Base-by-base conservation (phyloP, 2,113 vertebrate genomes). In the Fregetta grallaria region DNA sequence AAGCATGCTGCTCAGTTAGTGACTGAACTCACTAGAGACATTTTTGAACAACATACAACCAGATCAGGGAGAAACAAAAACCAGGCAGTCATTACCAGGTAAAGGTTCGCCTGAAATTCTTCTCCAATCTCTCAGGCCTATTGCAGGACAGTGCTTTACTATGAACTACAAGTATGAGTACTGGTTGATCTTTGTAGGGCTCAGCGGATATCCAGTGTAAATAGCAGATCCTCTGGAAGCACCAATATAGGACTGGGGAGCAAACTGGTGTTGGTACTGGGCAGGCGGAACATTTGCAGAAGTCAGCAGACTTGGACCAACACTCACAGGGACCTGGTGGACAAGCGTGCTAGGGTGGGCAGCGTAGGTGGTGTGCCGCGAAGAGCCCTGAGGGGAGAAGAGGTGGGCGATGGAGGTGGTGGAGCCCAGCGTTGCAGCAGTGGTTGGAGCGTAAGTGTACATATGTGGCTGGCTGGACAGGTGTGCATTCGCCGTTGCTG, bases 321-420 rank as follows among this genome's bases (percentile, higher is more conserved):
- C 98, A 42, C 98, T 98, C 94, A 98, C 99, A 29, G 99, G 99
- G 94, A 99, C 99, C 94, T 99, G 98, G 96, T 99, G 98, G 65
- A 99, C 98, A 66, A 99, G 98, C 12, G 98, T 98, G 97, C 98
- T 98, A 42, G 98, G 98, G 97, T 97, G 98, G 81, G 99, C 98
- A 62, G 99, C 94, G 42, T 98, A 98, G 12, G 98, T 94, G 90
- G 98, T 47, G 52, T 99, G 99, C 88, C 98, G 98, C 4, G 99
- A 98, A 2, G 98, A 98, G 83, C 98, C 98, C 50, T 98, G 98
- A 49, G 98, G 98, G 94, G 98, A 98, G 92, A 98, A 98, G 72
- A 99, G 99, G 97, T 99, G 99, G 92, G 99, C 99, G 71, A 99
- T 99, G 96, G 99, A 99, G 15, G 99, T 99, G 93, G 99, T 99